These are phyloP conservation scores for Solea solea DNA, from an alignment of 2,113 vertebrate genomes.

Conservation along the genomic window DNA sequence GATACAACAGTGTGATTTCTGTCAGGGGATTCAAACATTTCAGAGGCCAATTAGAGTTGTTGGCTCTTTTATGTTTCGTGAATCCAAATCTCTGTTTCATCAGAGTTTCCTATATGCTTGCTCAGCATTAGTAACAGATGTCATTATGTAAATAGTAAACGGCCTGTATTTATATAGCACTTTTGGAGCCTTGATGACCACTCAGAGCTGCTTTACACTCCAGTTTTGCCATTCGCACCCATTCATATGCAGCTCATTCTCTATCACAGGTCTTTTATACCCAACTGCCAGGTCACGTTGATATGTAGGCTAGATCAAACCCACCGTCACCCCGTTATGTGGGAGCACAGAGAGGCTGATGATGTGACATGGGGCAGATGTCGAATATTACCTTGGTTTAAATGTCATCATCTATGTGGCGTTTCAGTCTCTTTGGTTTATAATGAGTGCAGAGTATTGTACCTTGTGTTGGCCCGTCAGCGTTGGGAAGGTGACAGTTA, in stretches of 20 bases:
- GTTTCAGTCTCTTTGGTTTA: conserved; percentile 33
- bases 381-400: conserved; percentile 42
- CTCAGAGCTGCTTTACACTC: too few relatives aligned
- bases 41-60: conserved; percentile 62
- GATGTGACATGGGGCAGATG: conserved; percentile 54
- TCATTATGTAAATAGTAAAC: conserved; percentile 26
- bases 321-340: too few relatives aligned
- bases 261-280: too few relatives aligned
- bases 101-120: conserved; percentile 66
- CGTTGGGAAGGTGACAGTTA: not conserved
- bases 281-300: too few relatives aligned
- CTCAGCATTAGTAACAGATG: conserved; percentile 69
- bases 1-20: conserved; percentile 63
- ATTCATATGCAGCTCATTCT: too few relatives aligned
- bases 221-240: too few relatives aligned
- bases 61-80: conserved; percentile 52
- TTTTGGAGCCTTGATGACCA: too few relatives aligned
- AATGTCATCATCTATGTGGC: conserved; percentile 51
- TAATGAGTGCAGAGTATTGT: conserved; percentile 29
- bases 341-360: conserved; percentile 45
- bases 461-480: conserved; percentile 12
- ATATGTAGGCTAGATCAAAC: too few relatives aligned
- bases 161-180: too few relatives aligned
- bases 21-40: conserved; percentile 62
- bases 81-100: conserved; percentile 65